Evolutionary conservation across 2,888 invertebrate genomes (phyloP), one percentile per base, ranked within the genome.

Genomic region (Heteropelma amictum): DNA sequence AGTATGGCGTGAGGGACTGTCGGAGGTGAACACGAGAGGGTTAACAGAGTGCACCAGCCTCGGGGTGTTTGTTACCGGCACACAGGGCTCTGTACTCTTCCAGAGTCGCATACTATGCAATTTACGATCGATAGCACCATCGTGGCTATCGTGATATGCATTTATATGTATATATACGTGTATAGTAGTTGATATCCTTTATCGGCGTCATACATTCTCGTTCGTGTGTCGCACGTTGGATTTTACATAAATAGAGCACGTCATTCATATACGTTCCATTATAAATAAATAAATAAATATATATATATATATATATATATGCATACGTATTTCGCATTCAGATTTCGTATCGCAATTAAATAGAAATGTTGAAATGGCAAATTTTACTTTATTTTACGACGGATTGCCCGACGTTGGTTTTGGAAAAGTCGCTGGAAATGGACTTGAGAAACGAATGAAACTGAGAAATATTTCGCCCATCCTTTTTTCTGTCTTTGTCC

Each of bases 31-130:
- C 35, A 68, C 64, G 38, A 53, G 53, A 74, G 74, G 69, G 74
- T 74, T 74, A 69, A 70, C 74, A 35, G 56, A 54, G 58, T 58
- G 54, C 56, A 61, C 56, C 65, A 63, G 63, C 63, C 63, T 73
- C 63, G 58, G 71, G 71, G 56, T 64, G 73, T 69, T 69, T 60
- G 64, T 63, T 51, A 45, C 49, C 49, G 67, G 54, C 28, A 35
- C 38, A 68, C 47, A 45, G 53, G 54, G 47, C 54, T 67, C 45
- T 54, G 60, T 23, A 17, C 47, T 40, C 58, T 51, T 47, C 28
- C 45, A 23, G 38, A 19, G 21, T 23, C 61, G 7, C 40, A 19
- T 28, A 40, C 68, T 56, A 47, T 54, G 51, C 47, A 63, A 61
- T 73, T 63, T 47, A 56, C 63, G 54, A 68, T 71, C 71, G 71